These are phyloP conservation scores for Stenodera caucasica DNA, from an alignment of 2,888 invertebrate species.

Conservation along the genomic window DNA sequence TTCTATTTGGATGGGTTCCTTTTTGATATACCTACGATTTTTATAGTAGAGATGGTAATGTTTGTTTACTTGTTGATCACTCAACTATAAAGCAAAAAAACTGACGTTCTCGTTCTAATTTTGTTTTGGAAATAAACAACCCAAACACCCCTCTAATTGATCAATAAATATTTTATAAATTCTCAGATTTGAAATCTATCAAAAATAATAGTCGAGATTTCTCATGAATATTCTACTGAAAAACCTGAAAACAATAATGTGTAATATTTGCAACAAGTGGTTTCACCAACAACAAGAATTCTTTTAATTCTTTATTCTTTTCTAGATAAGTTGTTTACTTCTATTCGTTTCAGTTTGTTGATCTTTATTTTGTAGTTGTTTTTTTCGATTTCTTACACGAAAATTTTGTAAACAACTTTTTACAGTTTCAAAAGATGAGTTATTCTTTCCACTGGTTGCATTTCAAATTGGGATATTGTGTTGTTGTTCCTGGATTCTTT, in stretches of 20 bases:
- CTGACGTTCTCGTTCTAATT: constrained; percentile 7
- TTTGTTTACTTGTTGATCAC: constrained; percentile 13
- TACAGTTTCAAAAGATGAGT: not conserved
- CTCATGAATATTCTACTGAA: no score
- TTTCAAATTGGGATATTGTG: not conserved
- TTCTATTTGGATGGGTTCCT: not conserved
- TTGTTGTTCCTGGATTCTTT: not conserved
- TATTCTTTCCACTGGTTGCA: not conserved
- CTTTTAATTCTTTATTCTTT: not conserved
- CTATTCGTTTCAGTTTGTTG: constrained; percentile 1
- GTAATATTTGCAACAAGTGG: not conserved
- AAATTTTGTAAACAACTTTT: not conserved
- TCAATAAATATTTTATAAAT: no score
- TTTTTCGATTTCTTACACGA: not conserved
- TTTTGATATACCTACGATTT: not conserved
- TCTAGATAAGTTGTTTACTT: not conserved
- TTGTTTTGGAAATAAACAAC: not conserved
- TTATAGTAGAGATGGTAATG: constrained; percentile 7
- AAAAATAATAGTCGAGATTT: no score
- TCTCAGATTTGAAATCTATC: no score
- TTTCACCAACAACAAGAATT: no score
- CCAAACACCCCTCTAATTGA: not conserved
- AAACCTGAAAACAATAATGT: no score
- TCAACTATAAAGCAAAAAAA: constrained; percentile 9
- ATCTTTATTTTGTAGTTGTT: not conserved